Evolutionary conservation across 2,888 invertebrate genomes (phyloP).

Genomic region (Sphaerophoria rueppellii): DNA sequence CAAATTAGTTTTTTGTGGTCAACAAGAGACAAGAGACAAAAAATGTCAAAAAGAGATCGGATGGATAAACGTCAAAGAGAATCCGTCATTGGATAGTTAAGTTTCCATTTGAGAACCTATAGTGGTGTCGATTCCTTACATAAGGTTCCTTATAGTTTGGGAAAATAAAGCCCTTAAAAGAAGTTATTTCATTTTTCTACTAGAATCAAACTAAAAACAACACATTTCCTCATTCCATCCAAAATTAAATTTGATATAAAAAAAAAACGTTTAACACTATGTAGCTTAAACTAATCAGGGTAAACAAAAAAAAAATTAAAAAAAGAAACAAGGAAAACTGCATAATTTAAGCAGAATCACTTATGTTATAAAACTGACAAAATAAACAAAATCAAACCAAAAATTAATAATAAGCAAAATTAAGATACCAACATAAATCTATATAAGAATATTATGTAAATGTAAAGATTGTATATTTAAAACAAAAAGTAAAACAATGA

Average conservation of each 20-base stretch:
- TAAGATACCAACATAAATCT: conserved; percentile 54
- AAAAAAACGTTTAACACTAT: conserved; percentile 60
- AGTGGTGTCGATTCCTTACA: background rate
- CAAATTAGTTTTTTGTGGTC: too few species aligned
- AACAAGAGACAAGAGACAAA: too few species aligned
- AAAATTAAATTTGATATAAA: conserved; percentile 51
- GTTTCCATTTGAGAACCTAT: too few species aligned
- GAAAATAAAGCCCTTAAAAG: conserved; percentile 12
- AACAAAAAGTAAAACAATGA: conserved; percentile 62
- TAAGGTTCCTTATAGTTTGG: background rate
- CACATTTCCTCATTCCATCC: conserved; percentile 68
- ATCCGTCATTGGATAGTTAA: too few species aligned
- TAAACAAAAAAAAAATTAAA: conserved; percentile 56
- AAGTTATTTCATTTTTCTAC: background rate
- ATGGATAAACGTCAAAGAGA: too few species aligned
- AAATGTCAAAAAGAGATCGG: too few species aligned
- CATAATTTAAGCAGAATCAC: conserved; percentile 62
- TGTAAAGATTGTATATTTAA: conserved; percentile 73
- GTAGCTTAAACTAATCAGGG: conserved; percentile 73
- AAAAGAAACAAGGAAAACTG: conserved; percentile 39
- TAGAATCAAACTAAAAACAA: conserved; percentile 12
- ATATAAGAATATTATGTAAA: conserved; percentile 42
- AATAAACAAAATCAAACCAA: conserved; percentile 53
- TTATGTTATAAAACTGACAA: conserved; percentile 47
- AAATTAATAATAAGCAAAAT: conserved; percentile 43